phyloP scores from a whole-genome alignment of 2,888 invertebrate species.

The Pachydiplax longipennis region DNA sequence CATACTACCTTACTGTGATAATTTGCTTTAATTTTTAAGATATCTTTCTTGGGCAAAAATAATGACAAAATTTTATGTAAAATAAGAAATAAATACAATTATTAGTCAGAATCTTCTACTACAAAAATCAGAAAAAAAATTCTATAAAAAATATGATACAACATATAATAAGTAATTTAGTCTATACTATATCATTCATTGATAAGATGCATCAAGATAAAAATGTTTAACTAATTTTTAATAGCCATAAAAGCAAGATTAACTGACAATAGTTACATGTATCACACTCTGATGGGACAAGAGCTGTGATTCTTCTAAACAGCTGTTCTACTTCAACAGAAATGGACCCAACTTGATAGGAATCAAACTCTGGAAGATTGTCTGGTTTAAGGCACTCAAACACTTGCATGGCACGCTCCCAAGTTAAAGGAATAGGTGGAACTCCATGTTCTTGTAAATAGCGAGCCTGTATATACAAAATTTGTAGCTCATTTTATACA shows the following conservation, averaged over 20 bases:
- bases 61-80: too few relatives aligned
- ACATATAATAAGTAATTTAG: too few relatives aligned
- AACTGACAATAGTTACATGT: constrained; percentile 60
- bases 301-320: constrained; percentile 72
- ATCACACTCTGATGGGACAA: constrained; percentile 74
- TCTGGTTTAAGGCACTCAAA: constrained; percentile 83
- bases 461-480: constrained; percentile 59
- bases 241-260: neutral
- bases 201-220: neutral
- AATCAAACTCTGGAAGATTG: constrained; percentile 82
- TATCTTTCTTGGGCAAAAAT: too few relatives aligned
- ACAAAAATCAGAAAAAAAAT: neutral
- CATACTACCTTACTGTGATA: neutral
- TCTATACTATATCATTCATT: too few relatives aligned
- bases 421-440: constrained; percentile 56
- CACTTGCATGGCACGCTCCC: constrained; percentile 58
- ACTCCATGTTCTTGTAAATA: constrained; percentile 73
- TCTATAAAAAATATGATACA: too few relatives aligned
- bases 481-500: too few relatives aligned
- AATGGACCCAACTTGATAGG: constrained; percentile 76
- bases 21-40: neutral
- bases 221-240: neutral
- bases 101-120: neutral
- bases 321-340: constrained; percentile 80
- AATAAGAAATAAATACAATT: too few relatives aligned